These are phyloP conservation scores for Alethe castanea DNA, from an alignment of 2,113 vertebrate species.

Conservation along the genomic window DNA sequence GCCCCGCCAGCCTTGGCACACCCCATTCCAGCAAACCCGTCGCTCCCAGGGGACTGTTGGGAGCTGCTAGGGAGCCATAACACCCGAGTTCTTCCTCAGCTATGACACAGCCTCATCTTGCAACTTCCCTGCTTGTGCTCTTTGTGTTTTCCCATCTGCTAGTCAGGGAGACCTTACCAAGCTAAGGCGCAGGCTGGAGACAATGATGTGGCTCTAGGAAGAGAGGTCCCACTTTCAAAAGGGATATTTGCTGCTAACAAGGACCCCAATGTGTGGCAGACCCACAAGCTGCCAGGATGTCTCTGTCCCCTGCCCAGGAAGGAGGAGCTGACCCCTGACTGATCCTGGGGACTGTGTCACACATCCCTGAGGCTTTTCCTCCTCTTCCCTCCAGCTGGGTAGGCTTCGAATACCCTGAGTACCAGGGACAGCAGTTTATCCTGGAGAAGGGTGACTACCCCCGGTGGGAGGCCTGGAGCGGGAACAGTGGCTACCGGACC, in stretches of 20 bases:
- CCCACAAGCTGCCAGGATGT: not conserved
- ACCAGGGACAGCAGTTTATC: conserved; percentile 97
- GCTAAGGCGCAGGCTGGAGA: fast-evolving
- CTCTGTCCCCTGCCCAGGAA: not conserved
- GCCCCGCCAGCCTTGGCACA: not conserved
- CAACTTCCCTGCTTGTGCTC: fast-evolving
- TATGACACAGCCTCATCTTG: not conserved
- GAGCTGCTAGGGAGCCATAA: not conserved
- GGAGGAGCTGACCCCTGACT: not conserved
- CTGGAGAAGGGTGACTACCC: conserved; percentile 97
- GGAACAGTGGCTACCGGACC: conserved; percentile 91
- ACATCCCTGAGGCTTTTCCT: not conserved
- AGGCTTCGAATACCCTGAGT: conserved; percentile 92
- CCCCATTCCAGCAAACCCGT: not conserved
- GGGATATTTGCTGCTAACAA: not conserved
- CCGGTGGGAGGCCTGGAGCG: conserved; percentile 91
- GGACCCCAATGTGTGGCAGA: not conserved
- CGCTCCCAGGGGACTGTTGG: not conserved
- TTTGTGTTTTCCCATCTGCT: not conserved
- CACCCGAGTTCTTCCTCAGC: not conserved
- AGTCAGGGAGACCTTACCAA: not conserved
- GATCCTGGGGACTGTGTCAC: not conserved
- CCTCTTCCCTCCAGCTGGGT: conserved; percentile 80
- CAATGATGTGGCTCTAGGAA: not conserved
- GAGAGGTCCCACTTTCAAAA: not conserved